Evolutionary conservation across 2,113 vertebrate genomes (phyloP).

Genomic region (Callopanchax toddi): DNA sequence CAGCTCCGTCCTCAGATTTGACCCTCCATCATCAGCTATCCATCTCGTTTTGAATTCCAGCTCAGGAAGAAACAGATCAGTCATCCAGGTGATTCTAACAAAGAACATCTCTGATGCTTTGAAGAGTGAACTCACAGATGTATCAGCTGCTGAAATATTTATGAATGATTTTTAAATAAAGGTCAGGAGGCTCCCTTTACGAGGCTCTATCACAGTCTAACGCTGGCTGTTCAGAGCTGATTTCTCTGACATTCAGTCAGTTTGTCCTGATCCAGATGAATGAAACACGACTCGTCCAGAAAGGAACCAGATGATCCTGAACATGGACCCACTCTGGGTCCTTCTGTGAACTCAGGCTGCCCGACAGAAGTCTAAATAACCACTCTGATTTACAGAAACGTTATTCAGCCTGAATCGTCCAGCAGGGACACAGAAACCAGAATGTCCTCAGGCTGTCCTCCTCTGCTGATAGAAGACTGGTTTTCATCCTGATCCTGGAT

Average conservation of each 20-base stretch:
- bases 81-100: slow-evolving; percentile 53
- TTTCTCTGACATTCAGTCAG: slow-evolving; percentile 52
- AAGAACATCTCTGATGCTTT: slow-evolving; percentile 56
- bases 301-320: slow-evolving; percentile 25
- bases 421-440: slow-evolving; percentile 36
- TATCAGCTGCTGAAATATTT: slow-evolving; percentile 67
- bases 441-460: slow-evolving; percentile 32
- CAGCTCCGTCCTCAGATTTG: slow-evolving; percentile 32
- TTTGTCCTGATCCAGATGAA: slow-evolving; percentile 48
- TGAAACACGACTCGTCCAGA: slow-evolving; percentile 52
- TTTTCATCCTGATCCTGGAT: slow-evolving; percentile 21
- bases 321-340: slow-evolving; percentile 23
- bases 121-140: slow-evolving; percentile 54
- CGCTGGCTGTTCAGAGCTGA: slow-evolving; percentile 60
- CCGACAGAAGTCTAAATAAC: slow-evolving; percentile 46
- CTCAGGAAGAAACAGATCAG: slow-evolving; percentile 33
- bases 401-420: slow-evolving; percentile 19
- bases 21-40: slow-evolving; percentile 37
- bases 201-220: slow-evolving; percentile 8
- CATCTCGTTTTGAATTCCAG: slow-evolving; percentile 37
- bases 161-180: too few relatives aligned
- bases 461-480: slow-evolving; percentile 12
- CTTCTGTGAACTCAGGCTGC: too few relatives aligned
- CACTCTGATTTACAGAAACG: slow-evolving; percentile 21
- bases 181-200: too few relatives aligned